These are phyloP conservation scores for Drosophila paracracens DNA, from an alignment of 2,888 invertebrate species.

Conservation along the genomic window DNA sequence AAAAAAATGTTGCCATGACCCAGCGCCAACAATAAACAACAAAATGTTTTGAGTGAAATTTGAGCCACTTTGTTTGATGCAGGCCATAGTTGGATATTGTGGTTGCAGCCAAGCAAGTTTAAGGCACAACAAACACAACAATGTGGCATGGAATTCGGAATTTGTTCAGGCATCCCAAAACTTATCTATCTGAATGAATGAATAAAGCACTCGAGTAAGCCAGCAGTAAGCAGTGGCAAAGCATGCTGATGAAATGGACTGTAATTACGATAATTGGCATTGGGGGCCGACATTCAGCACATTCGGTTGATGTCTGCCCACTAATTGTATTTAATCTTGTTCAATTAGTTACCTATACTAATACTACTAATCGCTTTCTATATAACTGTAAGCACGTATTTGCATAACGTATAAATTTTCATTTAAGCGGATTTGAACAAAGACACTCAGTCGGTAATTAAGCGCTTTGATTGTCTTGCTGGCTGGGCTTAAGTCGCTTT, in stretches of 20 bases:
- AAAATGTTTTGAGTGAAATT: constrained; percentile 61
- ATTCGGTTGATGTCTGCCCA: constrained; percentile 29
- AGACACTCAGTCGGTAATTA: constrained; percentile 60
- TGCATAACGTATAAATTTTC: constrained; percentile 57
- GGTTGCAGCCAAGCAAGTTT: constrained; percentile 5
- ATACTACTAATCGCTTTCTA: background rate
- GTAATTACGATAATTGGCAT: constrained; percentile 52
- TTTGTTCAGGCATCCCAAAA: background rate
- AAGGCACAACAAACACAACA: constrained; percentile 9
- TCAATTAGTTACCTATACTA: constrained; percentile 37
- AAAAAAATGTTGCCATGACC: constrained; percentile 58
- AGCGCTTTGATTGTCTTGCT: constrained; percentile 58
- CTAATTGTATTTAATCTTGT: constrained; percentile 59
- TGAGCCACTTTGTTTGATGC: constrained; percentile 57
- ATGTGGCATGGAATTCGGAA: background rate
- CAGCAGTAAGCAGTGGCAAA: background rate
- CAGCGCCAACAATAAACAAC: constrained; percentile 32
- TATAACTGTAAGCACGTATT: constrained; percentile 37
- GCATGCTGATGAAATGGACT: constrained; percentile 12
- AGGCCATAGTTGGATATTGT: constrained; percentile 27
- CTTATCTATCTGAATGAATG: background rate
- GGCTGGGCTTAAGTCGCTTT: constrained; percentile 36
- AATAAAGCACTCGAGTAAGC: constrained; percentile 3
- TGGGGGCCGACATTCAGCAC: constrained; percentile 3
- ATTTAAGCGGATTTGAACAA: constrained; percentile 56